These are phyloP conservation scores for Cynopterus brachyotis DNA, from an alignment of 2,113 vertebrate species.

Conservation along the genomic window DNA sequence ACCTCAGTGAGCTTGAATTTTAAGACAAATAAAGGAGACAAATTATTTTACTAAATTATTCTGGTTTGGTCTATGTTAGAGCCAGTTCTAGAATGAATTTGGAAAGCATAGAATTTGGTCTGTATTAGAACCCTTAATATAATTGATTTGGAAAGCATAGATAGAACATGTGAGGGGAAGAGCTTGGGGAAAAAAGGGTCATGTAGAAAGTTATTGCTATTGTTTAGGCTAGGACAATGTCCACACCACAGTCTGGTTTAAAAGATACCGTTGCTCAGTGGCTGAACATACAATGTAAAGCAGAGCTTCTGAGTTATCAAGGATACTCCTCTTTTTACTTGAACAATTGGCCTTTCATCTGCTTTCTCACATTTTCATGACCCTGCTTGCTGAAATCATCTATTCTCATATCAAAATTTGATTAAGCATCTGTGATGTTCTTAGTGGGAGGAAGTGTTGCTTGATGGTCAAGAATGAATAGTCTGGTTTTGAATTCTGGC, in stretches of 20 bases:
- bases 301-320: neutral
- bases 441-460: neutral
- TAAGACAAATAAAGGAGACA: neutral
- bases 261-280: neutral
- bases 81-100: neutral
- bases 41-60: slow-evolving; percentile 31
- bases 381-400: neutral
- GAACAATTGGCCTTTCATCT: neutral
- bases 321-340: neutral
- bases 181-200: neutral
- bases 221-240: neutral
- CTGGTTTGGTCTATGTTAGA: neutral
- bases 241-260: neutral
- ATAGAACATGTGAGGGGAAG: neutral
- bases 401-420: neutral
- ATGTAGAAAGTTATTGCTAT: neutral
- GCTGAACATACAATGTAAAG: neutral
- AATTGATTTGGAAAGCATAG: neutral
- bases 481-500: neutral
- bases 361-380: neutral
- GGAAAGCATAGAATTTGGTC: neutral
- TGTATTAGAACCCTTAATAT: neutral
- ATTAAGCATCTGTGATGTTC: neutral
- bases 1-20: neutral
- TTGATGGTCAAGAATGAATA: neutral